phyloP scores from a whole-genome alignment of 2,888 invertebrate species.

The Rhabditoides inermis region DNA sequence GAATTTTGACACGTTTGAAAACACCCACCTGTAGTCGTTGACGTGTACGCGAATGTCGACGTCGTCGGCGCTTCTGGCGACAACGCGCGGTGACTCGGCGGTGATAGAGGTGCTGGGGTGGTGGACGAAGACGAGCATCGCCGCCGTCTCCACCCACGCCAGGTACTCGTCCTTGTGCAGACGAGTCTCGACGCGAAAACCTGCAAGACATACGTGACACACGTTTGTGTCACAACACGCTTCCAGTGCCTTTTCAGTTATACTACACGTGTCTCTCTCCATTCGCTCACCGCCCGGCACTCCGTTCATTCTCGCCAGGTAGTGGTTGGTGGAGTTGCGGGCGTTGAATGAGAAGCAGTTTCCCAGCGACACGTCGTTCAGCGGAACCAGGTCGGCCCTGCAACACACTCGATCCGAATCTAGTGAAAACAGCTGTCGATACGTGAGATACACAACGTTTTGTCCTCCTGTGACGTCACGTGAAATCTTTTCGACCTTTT shows the following conservation, averaged over 20 bases:
- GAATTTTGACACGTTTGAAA: too few species aligned
- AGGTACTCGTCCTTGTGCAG: constrained; percentile 16
- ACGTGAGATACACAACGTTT: too few species aligned
- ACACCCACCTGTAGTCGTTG: too few species aligned
- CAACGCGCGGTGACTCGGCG: too few species aligned
- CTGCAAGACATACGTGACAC: not conserved
- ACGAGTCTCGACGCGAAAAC: constrained; percentile 13
- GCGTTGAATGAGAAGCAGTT: constrained; percentile 30
- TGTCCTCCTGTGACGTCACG: too few species aligned
- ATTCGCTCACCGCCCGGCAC: not conserved
- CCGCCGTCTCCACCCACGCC: constrained; percentile 14
- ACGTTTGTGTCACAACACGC: not conserved
- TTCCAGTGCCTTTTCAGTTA: not conserved
- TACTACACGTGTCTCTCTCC: not conserved
- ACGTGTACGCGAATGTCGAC: too few species aligned
- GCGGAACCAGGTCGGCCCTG: constrained; percentile 7
- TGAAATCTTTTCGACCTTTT: too few species aligned
- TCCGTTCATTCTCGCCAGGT: constrained; percentile 5
- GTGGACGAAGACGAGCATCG: constrained; percentile 12
- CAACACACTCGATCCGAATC: too few species aligned
- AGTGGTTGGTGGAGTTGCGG: not conserved
- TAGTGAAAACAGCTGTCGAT: too few species aligned
- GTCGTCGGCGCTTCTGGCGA: too few species aligned
- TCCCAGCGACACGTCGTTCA: constrained; percentile 17
- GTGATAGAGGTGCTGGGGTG: too few species aligned